Conservation (phyloP, 2,888 invertebrate species). For the Acleris holmiana region DNA sequence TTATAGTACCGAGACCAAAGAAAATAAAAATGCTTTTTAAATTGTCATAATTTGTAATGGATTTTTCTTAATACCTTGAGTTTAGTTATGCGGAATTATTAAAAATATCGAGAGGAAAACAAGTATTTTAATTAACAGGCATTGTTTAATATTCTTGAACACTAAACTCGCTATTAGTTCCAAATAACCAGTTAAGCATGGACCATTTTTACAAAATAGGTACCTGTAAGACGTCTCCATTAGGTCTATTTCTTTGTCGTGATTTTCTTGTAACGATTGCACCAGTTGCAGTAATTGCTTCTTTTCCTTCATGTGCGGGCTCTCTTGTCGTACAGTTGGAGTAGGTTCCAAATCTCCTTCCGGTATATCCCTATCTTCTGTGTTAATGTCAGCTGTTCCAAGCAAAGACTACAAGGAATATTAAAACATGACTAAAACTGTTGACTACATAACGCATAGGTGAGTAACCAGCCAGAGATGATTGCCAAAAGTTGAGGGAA, state of each 20-base stretch:
- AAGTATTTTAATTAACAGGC: too few species aligned
- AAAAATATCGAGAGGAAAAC: too few species aligned
- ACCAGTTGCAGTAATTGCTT: conserved; percentile 78
- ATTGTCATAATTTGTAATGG: too few species aligned
- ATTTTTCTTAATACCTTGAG: too few species aligned
- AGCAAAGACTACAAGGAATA: conserved; percentile 60
- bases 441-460: too few species aligned
- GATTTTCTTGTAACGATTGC: conserved; percentile 82
- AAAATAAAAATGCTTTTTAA: background rate
- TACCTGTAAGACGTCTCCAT: conserved; percentile 87
- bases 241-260: conserved; percentile 85
- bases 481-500: too few species aligned
- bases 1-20: background rate
- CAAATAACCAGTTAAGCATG: background rate
- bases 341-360: conserved; percentile 47
- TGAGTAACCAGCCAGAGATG: too few species aligned
- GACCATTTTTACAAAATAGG: background rate
- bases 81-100: too few species aligned
- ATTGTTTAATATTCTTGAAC: too few species aligned
- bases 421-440: too few species aligned
- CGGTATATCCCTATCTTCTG: conserved; percentile 42
- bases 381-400: conserved; percentile 51
- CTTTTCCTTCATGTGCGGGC: conserved; percentile 63
- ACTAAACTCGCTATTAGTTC: too few species aligned
- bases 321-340: conserved; percentile 52